Conservation (phyloP, 2,888 invertebrate species). For the Anagyrus pseudococci region DNA sequence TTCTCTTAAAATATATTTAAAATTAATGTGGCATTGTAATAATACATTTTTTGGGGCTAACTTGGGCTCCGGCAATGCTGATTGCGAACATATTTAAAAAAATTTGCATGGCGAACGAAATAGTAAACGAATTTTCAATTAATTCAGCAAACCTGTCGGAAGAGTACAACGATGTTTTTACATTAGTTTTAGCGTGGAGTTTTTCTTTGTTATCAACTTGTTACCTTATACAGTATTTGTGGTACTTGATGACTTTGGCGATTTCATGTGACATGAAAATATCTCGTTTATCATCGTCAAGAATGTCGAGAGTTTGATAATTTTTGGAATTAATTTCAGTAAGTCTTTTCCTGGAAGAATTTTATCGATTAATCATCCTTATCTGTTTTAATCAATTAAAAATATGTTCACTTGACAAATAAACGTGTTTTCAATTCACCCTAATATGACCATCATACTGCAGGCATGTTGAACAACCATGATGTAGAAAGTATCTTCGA, state of each 20-base stretch:
- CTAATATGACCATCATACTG: constrained; percentile 24
- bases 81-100: too few relatives aligned
- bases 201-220: too few relatives aligned
- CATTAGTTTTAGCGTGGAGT: too few relatives aligned
- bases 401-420: not conserved
- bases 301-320: not conserved
- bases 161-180: too few relatives aligned
- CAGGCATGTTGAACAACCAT: constrained; percentile 24
- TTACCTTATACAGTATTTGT: constrained; percentile 22
- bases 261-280: not conserved
- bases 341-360: constrained; percentile 1
- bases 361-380: not conserved
- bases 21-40: too few relatives aligned
- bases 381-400: not conserved
- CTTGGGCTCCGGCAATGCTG: too few relatives aligned
- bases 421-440: constrained; percentile 20
- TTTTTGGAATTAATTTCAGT: not conserved
- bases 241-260: constrained; percentile 7
- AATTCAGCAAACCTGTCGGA: too few relatives aligned
- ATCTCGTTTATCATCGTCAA: not conserved
- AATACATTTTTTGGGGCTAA: too few relatives aligned
- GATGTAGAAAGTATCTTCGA: constrained; percentile 15
- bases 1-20: too few relatives aligned
- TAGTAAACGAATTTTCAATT: too few relatives aligned
- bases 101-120: too few relatives aligned